Percentiles rank a stretch among this genome's conserved stretches.
These are phyloP conservation scores for Labrus mixtus DNA, from an alignment of 2,113 vertebrate species.

Conservation along the genomic window DNA sequence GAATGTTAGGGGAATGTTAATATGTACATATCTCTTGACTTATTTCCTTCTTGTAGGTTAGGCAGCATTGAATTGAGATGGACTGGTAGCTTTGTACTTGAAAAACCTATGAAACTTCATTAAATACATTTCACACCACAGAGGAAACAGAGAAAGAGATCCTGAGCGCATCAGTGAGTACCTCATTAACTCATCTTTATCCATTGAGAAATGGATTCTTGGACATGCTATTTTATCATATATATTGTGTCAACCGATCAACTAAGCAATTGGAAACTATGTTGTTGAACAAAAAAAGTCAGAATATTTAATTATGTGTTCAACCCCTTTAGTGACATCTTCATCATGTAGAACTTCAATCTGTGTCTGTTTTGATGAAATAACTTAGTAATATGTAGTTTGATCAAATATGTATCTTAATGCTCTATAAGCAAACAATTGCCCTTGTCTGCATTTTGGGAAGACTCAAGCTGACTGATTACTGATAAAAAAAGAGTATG, in stretches of 20 bases:
- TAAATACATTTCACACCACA: conserved; percentile 79
- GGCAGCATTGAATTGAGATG: conserved; percentile 71
- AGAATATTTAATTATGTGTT: not conserved
- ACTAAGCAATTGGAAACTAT: not conserved
- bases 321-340: not conserved
- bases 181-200: conserved; percentile 35
- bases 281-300: not conserved
- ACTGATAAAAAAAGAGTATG: conserved; percentile 56
- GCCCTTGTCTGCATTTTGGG: conserved; percentile 39
- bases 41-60: conserved; percentile 51
- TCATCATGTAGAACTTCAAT: not conserved
- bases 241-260: conserved; percentile 21
- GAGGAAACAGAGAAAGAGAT: conserved; percentile 45
- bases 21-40: conserved; percentile 8
- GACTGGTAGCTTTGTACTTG: conserved; percentile 84
- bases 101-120: conserved; percentile 92
- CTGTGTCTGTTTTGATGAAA: not conserved
- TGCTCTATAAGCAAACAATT: not conserved
- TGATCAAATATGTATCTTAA: conserved; percentile 56
- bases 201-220: conserved; percentile 18
- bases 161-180: conserved; percentile 92
- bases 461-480: conserved; percentile 54
- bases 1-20: not conserved
- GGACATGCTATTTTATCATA: conserved; percentile 1
- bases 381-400: too few species aligned